Base-by-base conservation (phyloP, 2,888 invertebrate species). In the Teleogryllus oceanicus region DNA sequence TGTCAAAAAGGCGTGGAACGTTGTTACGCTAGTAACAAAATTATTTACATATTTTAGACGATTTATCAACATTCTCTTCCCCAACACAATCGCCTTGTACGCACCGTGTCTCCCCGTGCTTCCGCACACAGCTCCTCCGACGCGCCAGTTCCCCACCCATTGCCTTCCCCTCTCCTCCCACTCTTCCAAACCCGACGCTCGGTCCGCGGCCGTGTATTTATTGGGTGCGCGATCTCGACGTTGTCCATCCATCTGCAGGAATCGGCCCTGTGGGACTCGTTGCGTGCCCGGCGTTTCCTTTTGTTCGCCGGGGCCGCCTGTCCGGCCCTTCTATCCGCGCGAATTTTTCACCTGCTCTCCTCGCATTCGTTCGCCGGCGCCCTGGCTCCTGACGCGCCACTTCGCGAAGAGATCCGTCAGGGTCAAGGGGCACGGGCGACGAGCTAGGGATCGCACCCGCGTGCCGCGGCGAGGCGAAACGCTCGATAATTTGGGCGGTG, bases 271-370 rank as follows among this genome's bases (percentile, higher is more conserved):
- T 5, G 62, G 62, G 62, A n/a, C 62, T 62, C 62, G 62, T 62
- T 62, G 62, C 16, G n/a, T n/a, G 16, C 12, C 16, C n/a, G 62
- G 37, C 37, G 37, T 8, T 62, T 62, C 62, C 62, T 62, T 62
- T 62, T 62, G 62, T 62, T 62, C 62, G 62, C n/a, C 16, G 62
- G 62, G 62, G 16, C 16, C n/a, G 62, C 62, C 62, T 62, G 62
- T 62, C 62, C 62, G 62, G 62, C 16, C 1, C 16, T 11, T 62
- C 62, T 11, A 62, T 62, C 62, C 16, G 62, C 62, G 62, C 62
- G n/a, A 62, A 12, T 62, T 62, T 62, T 62, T 62, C 62, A 62
- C 62, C 62, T 62, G 62, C 62, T 62, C 62, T 62, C 62, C n/a
- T 62, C n/a, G 62, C 62, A 62, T 62, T 62, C 62, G n/a, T 4